These are phyloP conservation scores for Squalus acanthias DNA, from an alignment of 2,797 vertebrate species.

Conservation along the genomic window DNA sequence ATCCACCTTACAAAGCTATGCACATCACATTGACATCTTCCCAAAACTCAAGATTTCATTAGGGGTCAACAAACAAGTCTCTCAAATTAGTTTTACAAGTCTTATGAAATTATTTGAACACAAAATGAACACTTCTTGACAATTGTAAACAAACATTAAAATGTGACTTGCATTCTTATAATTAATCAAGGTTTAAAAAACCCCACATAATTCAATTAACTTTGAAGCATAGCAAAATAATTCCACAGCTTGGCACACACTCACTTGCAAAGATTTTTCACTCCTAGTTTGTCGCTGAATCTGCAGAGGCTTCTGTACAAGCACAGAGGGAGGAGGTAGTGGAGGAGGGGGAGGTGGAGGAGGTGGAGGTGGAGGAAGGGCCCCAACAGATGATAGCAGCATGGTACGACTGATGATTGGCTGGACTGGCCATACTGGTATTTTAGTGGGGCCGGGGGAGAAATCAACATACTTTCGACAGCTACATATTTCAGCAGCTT, in stretches of 20 bases:
- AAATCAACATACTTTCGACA: constrained; percentile 11
- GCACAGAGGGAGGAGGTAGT: constrained; percentile 45
- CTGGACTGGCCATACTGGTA: constrained; percentile 30
- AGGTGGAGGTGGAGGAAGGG: constrained; percentile 41
- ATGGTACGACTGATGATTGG: background rate
- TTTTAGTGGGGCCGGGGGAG: background rate
- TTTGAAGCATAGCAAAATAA: background rate
- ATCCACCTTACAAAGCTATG: background rate
- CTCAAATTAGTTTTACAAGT: background rate
- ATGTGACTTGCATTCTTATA: too few species aligned
- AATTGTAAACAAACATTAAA: background rate
- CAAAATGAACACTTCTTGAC: background rate
- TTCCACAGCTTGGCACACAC: background rate
- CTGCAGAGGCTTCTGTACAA: constrained; percentile 47
- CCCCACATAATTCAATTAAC: background rate
- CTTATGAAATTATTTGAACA: background rate
- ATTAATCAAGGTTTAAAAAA: background rate
- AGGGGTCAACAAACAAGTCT: background rate
- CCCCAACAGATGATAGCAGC: constrained; percentile 34
- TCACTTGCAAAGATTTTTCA: constrained; percentile 16
- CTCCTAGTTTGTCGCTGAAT: constrained; percentile 20
- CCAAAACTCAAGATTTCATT: background rate
- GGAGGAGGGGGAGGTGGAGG: constrained; percentile 43
- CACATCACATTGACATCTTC: background rate
- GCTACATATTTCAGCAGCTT: background rate